Percentiles rank a stretch among this genome's conserved stretches.
Conservation (phyloP, 2,888 invertebrate species). For the Amiota mariae region DNA sequence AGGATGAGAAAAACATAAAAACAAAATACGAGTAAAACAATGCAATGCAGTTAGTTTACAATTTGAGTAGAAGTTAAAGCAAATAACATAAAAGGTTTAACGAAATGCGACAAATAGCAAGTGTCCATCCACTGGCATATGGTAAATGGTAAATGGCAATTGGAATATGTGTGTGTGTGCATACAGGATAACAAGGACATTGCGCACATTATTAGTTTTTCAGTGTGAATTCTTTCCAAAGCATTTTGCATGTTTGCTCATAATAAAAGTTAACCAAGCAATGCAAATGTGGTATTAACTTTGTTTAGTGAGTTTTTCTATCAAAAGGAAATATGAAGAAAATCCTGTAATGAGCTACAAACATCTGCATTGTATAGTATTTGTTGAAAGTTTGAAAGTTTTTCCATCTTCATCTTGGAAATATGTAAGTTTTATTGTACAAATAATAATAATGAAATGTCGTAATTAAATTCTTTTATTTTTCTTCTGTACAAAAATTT, state of each 20-base stretch:
- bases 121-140: constrained; percentile 42
- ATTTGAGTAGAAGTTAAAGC: constrained; percentile 4
- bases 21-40: not conserved
- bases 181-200: too few species aligned
- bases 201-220: too few species aligned
- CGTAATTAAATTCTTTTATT: too few species aligned
- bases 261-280: not conserved
- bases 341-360: too few species aligned
- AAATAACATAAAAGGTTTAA: constrained; percentile 8
- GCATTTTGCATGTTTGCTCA: too few species aligned
- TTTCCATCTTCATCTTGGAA: too few species aligned
- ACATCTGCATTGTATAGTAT: too few species aligned
- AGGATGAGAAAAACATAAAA: not conserved
- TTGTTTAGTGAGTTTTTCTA: not conserved
- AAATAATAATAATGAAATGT: too few species aligned
- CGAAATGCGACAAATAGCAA: constrained; percentile 8
- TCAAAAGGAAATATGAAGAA: too few species aligned
- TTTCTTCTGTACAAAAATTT: not conserved
- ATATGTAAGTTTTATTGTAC: too few species aligned
- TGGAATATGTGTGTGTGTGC: constrained; percentile 27
- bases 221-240: too few species aligned
- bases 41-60: constrained; percentile 12
- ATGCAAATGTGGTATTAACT: not conserved
- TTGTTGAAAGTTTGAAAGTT: too few species aligned
- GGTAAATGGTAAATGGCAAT: constrained; percentile 42